These are phyloP conservation scores for Apodemia hepburni DNA, from an alignment of 2,888 invertebrate genomes.

Conservation along the genomic window DNA sequence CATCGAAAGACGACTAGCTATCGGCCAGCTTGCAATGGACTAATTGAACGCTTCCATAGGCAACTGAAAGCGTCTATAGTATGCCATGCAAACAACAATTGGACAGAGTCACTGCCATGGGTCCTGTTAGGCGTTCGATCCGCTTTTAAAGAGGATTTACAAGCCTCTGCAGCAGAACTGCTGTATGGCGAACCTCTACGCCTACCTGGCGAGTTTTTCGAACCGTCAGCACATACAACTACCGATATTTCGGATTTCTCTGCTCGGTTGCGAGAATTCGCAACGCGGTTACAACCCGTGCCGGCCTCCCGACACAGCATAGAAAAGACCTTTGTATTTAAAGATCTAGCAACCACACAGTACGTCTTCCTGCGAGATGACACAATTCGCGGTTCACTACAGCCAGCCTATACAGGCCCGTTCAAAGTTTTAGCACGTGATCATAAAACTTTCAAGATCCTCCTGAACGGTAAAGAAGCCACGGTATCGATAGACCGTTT, in stretches of 20 bases:
- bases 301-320: neutral
- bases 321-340: constrained; percentile 24
- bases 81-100: constrained; percentile 26
- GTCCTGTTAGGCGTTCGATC: neutral
- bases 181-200: neutral
- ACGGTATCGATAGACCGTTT: constrained; percentile 32
- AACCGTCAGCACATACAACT: neutral
- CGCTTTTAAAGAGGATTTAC: neutral
- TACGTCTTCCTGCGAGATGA: constrained; percentile 33
- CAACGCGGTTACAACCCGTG: constrained; percentile 20
- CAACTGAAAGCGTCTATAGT: constrained; percentile 27
- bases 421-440: constrained; percentile 24
- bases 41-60: constrained; percentile 22
- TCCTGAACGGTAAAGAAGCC: constrained; percentile 20
- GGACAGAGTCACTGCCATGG: constrained; percentile 30
- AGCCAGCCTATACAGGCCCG: constrained; percentile 27
- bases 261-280: neutral
- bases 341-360: constrained; percentile 26
- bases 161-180: neutral
- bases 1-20: constrained; percentile 39
- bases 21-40: constrained; percentile 35
- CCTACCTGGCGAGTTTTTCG: neutral
- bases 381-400: neutral
- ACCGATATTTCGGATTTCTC: neutral
- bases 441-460: constrained; percentile 23